Base-by-base conservation (phyloP, 2,797 vertebrate species). In the Lagodon rhomboides region DNA sequence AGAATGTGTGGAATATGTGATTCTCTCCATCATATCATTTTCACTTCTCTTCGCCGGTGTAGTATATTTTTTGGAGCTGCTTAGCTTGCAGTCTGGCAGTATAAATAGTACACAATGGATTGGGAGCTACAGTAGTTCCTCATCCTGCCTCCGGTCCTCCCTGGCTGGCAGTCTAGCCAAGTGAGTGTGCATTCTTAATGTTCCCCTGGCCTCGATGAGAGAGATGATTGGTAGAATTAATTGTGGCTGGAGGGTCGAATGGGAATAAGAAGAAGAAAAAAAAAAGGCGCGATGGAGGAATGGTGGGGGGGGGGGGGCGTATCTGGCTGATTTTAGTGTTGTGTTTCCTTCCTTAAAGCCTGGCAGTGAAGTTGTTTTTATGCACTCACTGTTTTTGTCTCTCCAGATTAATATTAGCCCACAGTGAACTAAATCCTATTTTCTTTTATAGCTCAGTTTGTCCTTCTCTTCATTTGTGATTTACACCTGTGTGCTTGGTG, bases 181-280 rank as follows among this genome's bases (percentile, higher is more conserved):
- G 84, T 92, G 90, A 89, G 92, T 92, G 91, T 93, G 92, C 94
- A 95, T 94, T 92, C 84, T 85, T 93, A 94, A 94, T 94, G 92
- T 85, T 92, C 91, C 87, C 89, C 60, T 84, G 90, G 90, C 88
- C 88, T 91, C 89, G n/a, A 86, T 90, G 85, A 91, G 91, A 67
- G 83, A 85, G 68, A 86, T 90, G 94, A 95, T 95, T 93, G 93
- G 92, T 90, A 83, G 92, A 93, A 92, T 94, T 95, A 95, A 95
- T 95, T 95, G 93, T 95, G 94, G 93, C 94, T 90, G 77, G 84
- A 94, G 93, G 94, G 93, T 75, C 72, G 75, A 93, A 93, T 83
- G 84, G 86, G 86, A 89, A 86, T 89, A 88, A 82, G 83, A 75
- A 73, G 62, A 43, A 38, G 34, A 18, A 58, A 17, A 12, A 16